Base-by-base conservation (phyloP, 2,888 invertebrate genomes). In the Drosophila seclusa region DNA sequence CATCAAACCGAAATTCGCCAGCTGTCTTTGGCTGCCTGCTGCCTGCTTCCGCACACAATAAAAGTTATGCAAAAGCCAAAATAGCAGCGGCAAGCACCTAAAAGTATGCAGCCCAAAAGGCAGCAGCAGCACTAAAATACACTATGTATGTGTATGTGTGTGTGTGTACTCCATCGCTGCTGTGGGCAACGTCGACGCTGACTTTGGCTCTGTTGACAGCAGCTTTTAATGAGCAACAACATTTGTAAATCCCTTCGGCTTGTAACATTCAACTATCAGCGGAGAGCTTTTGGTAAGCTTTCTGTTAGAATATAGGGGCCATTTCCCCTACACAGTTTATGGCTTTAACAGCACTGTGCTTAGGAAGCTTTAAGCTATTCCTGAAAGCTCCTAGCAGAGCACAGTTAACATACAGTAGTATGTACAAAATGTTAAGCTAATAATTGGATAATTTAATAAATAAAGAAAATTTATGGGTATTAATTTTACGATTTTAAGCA, bases 41-140 rank as follows among this genome's bases (percentile, higher is more conserved):
- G 42, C 72, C 31, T 53, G 53, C 50, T 58, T 67, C 62, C 66
- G 45, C 73, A 78, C 72, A 88, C 90, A 87, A 87, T 88, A 76
- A 83, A 86, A 88, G 89, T 78, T 90, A 87, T 88, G 87, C 90
- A 90, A 87, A 86, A 75, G 83, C 76, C 74, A 78, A 86, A 78
- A 80, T 75, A 80, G 71, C 82, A 68, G 73, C 75, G 74, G 36
- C 59, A 68, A 67, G 73, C 78, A 71, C 86, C 80, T 78, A 78
- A 78, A 83, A 80, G 76, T 76, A 79, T 88, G 83, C 90, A 88
- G 81, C 72, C 38, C 74, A 58, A 64, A 48, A 38, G 36, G 21
- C 52, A 38, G 38, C 71, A 48, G 29, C 49, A 38, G 27, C 74
- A 40, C 38, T 45, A 54, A 55, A 73, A 57, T 62, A 29, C 50